Conservation (phyloP, 2,797 vertebrate species). For the Xerus rutilus region DNA sequence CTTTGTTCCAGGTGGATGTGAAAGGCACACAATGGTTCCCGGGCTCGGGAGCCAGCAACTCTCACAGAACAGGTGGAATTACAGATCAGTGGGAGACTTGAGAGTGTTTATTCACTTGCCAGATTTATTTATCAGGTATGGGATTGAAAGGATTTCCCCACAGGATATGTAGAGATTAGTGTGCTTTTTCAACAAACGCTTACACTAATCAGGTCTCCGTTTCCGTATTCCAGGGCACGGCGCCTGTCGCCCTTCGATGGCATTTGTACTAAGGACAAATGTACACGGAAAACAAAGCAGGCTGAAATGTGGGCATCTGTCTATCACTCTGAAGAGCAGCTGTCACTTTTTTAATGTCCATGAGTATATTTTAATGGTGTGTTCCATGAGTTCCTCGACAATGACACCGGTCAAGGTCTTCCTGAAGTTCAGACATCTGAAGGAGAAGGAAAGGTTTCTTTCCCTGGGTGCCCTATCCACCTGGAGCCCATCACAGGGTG, state of each 20-base stretch:
- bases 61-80: slow-evolving; percentile 80
- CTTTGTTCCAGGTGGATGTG: slow-evolving; percentile 67
- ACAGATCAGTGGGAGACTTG: slow-evolving; percentile 81
- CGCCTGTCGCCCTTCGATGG: slow-evolving; percentile 40
- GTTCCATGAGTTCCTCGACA: neutral
- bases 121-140: slow-evolving; percentile 87
- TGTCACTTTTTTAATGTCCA: slow-evolving; percentile 18
- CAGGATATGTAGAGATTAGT: slow-evolving; percentile 86
- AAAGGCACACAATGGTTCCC: accelerated
- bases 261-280: slow-evolving; percentile 70
- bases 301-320: neutral
- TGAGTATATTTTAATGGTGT: neutral
- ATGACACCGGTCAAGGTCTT: neutral
- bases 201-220: slow-evolving; percentile 82
- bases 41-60: slow-evolving; percentile 57
- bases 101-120: slow-evolving; percentile 85
- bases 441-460: neutral
- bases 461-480: neutral
- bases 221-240: slow-evolving; percentile 73
- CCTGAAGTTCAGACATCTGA: neutral
- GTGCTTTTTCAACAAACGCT: slow-evolving; percentile 84
- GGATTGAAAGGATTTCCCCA: slow-evolving; percentile 87
- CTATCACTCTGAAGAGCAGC: slow-evolving; percentile 27
- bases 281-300: slow-evolving; percentile 26
- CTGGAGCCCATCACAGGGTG: neutral